Evolutionary conservation across 2,113 vertebrate genomes (phyloP).

Genomic region (Phaethon lepturus): DNA sequence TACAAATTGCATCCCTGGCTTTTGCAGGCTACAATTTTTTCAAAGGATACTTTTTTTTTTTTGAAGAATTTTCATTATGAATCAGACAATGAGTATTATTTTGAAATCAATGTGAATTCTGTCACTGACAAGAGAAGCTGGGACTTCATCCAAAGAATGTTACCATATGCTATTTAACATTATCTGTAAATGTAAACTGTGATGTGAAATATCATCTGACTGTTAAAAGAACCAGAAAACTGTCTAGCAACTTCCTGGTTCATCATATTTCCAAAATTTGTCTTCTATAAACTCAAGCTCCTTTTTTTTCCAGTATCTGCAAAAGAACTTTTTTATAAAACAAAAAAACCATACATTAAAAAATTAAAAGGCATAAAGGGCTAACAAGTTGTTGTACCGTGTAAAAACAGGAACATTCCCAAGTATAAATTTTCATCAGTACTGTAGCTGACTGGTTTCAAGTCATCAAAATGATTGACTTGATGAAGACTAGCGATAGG

Average conservation of each 20-base stretch:
- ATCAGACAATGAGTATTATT: background rate
- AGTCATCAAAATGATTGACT: background rate
- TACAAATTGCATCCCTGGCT: background rate
- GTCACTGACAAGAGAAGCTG: background rate
- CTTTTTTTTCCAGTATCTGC: background rate
- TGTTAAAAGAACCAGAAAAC: background rate
- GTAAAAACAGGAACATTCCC: background rate
- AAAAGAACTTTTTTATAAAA: background rate
- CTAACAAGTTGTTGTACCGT: background rate
- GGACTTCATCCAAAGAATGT: constrained; percentile 1
- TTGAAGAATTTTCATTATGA: background rate
- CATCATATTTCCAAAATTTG: background rate
- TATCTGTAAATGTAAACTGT: constrained; percentile 22
- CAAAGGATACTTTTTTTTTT: background rate
- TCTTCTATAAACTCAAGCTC: background rate
- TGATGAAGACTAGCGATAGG: background rate
- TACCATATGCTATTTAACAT: constrained; percentile 19
- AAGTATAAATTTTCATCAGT: background rate
- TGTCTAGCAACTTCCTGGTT: background rate
- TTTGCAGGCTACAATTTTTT: background rate
- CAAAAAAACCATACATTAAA: no score
- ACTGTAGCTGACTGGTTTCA: background rate
- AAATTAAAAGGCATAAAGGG: background rate
- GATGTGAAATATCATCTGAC: constrained; percentile 3
- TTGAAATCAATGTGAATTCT: background rate